Base-by-base conservation (phyloP, 2,113 vertebrate species). In the Nannobrachium achirus region DNA sequence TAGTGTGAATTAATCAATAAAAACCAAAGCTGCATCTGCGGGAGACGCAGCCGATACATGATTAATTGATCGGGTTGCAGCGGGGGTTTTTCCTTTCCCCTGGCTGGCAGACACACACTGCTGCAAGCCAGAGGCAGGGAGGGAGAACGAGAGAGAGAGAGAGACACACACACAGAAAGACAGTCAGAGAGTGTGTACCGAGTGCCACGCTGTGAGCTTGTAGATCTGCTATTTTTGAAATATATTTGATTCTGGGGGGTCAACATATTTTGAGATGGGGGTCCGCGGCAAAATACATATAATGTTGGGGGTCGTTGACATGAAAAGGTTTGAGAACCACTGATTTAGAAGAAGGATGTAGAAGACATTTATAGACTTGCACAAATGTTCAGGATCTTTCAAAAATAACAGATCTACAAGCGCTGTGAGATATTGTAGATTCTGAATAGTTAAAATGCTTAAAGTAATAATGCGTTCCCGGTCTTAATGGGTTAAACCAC, bases 1-100 rank as follows among this genome's bases (percentile, higher is more conserved):
- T 40, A 39, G 42, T 48, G 44, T 50, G 63, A 44, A 58, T 61
- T 59, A 56, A 50, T 73, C 65, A 60, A 60, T 60, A 69, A 64
- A 33, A 64, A 33, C 48, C 39, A 42, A 62, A 55, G 25, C n/a
- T n/a, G 19, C 19, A 48, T 64, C 50, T 15, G 13, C 33, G 46
- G 53, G 20, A 38, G 46, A 65, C n/a, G 13, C 25, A 39, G 11
- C 42, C 6, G 46, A 46, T 19, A 8, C 49, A 67, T 74, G 56
- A 56, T 63, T 74, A 49, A 67, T 74, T 62, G 57, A 55, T 45
- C 15, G 48, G n/a, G n/a, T 66, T 38, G 7, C 0, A 41, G 48
- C 38, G 15, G 25, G n/a, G 25, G 10, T 33, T 55, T 13, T 33
- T 25, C 10, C 5, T 33, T 18, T 33, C 25, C 33, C 44, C 33